Base-by-base conservation (phyloP, 2,797 vertebrate species). In the Centropyge bicolor region DNA sequence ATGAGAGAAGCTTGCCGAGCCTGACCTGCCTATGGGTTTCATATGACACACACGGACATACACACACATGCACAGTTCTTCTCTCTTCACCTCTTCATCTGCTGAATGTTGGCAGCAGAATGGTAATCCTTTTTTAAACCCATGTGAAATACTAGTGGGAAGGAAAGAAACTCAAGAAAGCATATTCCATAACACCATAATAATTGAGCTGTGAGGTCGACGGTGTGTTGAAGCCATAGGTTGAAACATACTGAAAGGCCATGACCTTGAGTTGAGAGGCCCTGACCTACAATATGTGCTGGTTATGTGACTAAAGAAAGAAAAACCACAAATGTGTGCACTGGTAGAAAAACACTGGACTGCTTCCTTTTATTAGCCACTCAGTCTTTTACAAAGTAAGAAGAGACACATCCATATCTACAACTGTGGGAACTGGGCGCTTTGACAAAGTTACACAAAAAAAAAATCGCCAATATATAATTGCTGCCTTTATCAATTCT, bases 11-110 rank as follows among this genome's bases (percentile, higher is more conserved):
- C 60, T 70, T 54, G 82, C 46, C 36, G 20, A 65, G 60, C 69
- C 75, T 78, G 73, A 74, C 60, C 89, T 68, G 84, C 63, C 59
- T 56, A 55, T 83, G 63, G 82, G 80, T 89, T 83, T 93, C 83
- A 88, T 84, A 84, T 90, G 48, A 88, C 84, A 84, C 76, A 82
- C 31, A 55, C 13, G 5, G 6, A 59, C 40, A 80, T 8, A 49
- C 40, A 78, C 57, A 62, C 57, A 68, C 70, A 64, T 1, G 19
- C 65, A 80, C 67, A 67, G 11, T 46, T 55, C 20, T 61, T 27
- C 48, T 73, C 74, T 24, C 36, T 31, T 31, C 35, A 59, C 35
- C 35, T 41, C n/a, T 71, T 45, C 1, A 38, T 70, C 68, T 79
- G 62, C 70, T 77, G 69, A 43, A 70, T 78, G 66, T 82, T 78